Evolutionary conservation across 2,888 invertebrate species (phyloP), one percentile per base, ranked within the genome.

Genomic region (Abscondita cerata): DNA sequence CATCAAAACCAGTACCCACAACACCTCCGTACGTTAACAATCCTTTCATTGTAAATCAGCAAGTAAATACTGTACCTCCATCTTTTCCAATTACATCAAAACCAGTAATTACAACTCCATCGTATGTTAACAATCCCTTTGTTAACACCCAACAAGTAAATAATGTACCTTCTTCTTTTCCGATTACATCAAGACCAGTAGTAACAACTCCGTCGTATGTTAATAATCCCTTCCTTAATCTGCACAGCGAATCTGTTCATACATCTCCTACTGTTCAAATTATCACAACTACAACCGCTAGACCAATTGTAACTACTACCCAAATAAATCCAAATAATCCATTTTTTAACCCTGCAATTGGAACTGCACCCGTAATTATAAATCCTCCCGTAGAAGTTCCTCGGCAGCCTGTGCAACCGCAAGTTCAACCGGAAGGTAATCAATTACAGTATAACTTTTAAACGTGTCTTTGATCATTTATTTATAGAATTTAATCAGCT

Each of bases 121-220:
- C n/a, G n/a, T n/a, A n/a, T n/a, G n/a, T n/a, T n/a, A 20, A 25
- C n/a, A 48, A 48, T 48, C 47, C 47, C 1, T 48, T 48, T 19
- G 5, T 48, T n/a, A 33, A 33, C 33, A 33, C 5, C 6, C 33
- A 33, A 18, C 46, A 20, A n/a, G n/a, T n/a, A n/a, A n/a, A n/a
- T n/a, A n/a, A n/a, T 12, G 20, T 12, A 2, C 8, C 19, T 31
- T 6, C n/a, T 19, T 25, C 12, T n/a, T 12, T 8, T 2, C 31
- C 25, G 2, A 8, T 48, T 1, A 31, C 31, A 20, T n/a, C 4
- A 2, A 19, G 2, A 25, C 13, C 25, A 2, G 12, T 12, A n/a
- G 12, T 25, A 48, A 48, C 47, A 31, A 3, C 25, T 13, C 31
- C 47, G 6, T 44, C 44, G 8, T 44, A 44, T 16, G 44, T 18